Evolutionary conservation across 2,888 invertebrate genomes (phyloP), one percentile per base, ranked within the genome.

Genomic region (Leuctra nigra): DNA sequence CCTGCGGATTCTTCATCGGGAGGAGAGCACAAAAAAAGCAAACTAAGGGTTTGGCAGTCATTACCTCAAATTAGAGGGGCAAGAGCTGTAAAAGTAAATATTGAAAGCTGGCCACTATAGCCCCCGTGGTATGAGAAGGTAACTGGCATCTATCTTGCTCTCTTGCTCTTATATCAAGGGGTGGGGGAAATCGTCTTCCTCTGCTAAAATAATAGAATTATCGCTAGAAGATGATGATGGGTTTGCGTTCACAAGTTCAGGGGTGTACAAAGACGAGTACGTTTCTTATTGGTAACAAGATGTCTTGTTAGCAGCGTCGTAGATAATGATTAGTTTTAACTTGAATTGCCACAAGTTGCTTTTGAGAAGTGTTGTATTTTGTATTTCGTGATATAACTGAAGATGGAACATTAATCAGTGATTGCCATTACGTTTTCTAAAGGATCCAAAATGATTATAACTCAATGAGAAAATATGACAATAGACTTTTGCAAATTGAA

Each of bases 201-300:
- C 58, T 25, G 24, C 46, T 55, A 58, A 58, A 58, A 58, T 58
- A 58, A 58, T 58, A 58, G 58, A 58, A 58, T 58, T 58, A 58
- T 53, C 58, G 58, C 54, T 55, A 33, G 39, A 25, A 39, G 52
- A 44, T 55, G 57, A 58, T 55, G 55, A 58, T 44, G 38, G 55
- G 58, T 50, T 58, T 55, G 58, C 56, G 41, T 38, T 41, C 56
- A 52, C 36, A 22, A 35, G 20, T 3, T 11, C 50, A 50, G 50
- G 50, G 50, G 50, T 50, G 50, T 23, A 14, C 4, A 16, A 44
- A 35, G 29, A 29, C 29, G 7, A 11, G 29, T 29, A 29, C 6
- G 7, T 29, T 29, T 29, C 7, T 29, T 29, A 29, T 29, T n/a
- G n/a, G n/a, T n/a, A n/a, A n/a, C n/a, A n/a, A n/a, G n/a, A n/a